These are phyloP conservation scores for Otolemur garnettii DNA, from an alignment of 2,113 vertebrate species.

Conservation along the genomic window DNA sequence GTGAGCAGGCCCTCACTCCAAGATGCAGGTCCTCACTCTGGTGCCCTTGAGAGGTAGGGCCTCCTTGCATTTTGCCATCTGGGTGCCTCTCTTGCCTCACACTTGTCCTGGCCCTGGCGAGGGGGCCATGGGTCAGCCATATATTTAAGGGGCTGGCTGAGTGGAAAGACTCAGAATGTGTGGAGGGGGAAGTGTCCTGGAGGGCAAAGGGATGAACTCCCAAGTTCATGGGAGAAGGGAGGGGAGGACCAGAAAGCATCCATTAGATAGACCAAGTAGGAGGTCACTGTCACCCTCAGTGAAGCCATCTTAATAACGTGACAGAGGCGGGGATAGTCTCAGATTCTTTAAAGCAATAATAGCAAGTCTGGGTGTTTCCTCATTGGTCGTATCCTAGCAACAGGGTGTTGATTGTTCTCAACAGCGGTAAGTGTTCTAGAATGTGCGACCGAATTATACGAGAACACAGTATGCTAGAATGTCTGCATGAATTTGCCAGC, in stretches of 20 bases:
- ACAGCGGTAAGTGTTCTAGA: slow-evolving; percentile 60
- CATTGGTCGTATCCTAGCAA: slow-evolving; percentile 72
- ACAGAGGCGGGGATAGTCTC: neutral
- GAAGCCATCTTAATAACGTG: neutral
- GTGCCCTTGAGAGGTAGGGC: accelerated
- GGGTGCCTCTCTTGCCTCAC: neutral
- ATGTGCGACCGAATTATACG: slow-evolving; percentile 35
- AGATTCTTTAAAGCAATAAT: neutral
- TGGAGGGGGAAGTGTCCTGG: neutral
- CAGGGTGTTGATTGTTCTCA: slow-evolving; percentile 26
- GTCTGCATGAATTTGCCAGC: slow-evolving; percentile 15
- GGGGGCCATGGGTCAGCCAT: no score
- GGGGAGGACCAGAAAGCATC: neutral
- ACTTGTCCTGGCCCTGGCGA: neutral
- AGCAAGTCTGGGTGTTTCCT: slow-evolving; percentile 54
- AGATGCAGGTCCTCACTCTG: accelerated
- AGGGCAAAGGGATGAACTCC: neutral
- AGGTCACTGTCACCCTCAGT: neutral
- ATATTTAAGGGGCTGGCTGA: neutral
- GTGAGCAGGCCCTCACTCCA: neutral
- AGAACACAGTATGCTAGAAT: slow-evolving; percentile 66
- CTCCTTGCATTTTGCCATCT: neutral
- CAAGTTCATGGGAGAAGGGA: neutral
- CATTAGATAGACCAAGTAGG: accelerated
- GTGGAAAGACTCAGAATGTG: neutral